Conservation (phyloP, 2,797 vertebrate species). For the Enteromius radiatus region DNA sequence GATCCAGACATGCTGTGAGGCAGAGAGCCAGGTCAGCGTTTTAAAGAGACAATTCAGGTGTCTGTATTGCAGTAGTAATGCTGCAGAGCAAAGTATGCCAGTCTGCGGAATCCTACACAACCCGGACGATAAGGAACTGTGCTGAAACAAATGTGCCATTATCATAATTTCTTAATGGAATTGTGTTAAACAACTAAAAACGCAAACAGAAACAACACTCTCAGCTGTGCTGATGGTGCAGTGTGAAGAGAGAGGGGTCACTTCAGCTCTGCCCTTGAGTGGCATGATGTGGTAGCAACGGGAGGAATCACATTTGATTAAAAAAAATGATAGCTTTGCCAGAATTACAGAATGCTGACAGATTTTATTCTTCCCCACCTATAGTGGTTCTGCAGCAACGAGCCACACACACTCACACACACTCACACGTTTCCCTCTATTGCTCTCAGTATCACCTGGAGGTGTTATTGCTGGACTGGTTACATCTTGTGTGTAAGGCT, state of each 20-base stretch:
- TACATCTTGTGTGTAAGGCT: constrained; percentile 64
- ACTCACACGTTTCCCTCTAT: constrained; percentile 47
- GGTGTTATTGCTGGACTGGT: constrained; percentile 61
- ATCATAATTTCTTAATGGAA: background rate
- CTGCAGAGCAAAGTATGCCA: background rate
- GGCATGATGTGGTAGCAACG: constrained; percentile 22
- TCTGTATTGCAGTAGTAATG: background rate
- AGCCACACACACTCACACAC: constrained; percentile 47
- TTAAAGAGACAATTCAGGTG: background rate
- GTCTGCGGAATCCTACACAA: background rate
- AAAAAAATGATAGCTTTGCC: constrained; percentile 46
- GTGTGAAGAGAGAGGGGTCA: constrained; percentile 62
- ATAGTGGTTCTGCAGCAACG: constrained; percentile 20
- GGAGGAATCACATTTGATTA: constrained; percentile 41
- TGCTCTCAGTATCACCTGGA: constrained; percentile 60
- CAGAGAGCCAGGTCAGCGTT: background rate
- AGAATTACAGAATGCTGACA: constrained; percentile 50
- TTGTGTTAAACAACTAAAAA: constrained; percentile 4
- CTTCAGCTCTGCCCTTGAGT: constrained; percentile 74
- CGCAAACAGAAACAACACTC: background rate
- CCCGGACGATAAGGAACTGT: background rate
- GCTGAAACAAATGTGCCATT: background rate
- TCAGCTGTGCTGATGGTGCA: constrained; percentile 66
- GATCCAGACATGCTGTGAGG: background rate
- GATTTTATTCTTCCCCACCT: constrained; percentile 33